Base-by-base conservation (phyloP, 2,113 vertebrate genomes). In the Erinaceus europaeus region DNA sequence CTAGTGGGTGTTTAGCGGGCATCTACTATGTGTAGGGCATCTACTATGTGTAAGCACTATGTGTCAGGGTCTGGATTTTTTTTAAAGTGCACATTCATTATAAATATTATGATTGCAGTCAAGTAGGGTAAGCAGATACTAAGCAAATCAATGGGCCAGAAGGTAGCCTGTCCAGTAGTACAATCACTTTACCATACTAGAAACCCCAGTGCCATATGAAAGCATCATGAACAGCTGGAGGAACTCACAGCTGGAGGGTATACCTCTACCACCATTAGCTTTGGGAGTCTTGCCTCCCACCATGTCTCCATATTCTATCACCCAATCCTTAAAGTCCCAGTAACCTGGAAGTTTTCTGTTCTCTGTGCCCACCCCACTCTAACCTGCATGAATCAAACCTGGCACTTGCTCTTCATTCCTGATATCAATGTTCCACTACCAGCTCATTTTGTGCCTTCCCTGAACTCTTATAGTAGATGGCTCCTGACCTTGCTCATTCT, bases 31-130 rank as follows among this genome's bases (percentile, higher is more conserved):
- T 50, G 12, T 21, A 12, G 17, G 27, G 48, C 27, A 29, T 12
- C 4, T 21, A 32, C 40, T 48, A 18, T 0, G 0, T 7, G 15
- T 50, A 2, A 29, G 38, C n/a, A 32, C 40, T 48, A 18, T 0
- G 0, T 7, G 15, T 50, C 1, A 29, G 38, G 59, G 52, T 38
- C 23, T 65, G 18, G 38, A 29, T 88, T 42, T 73, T 40, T 48
- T 59, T 62, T 9, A 83, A 67, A 36, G 29, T 38, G 8, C 27
- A 50, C 9, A 25, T 7, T 21, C n/a, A 18, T 29, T 32, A 32
- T 2, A 61, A 18, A 36, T 18, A 4, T 13, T 3, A 11, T n/a
- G 38, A 36, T 36, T 32, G 29, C 9, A 72, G 55, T 38, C 79
- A 8, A 20, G 48, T 4, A 14, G 50, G 0, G 9, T 17, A 25